Conservation (phyloP, 2,113 vertebrate species). For the Eolophus roseicapilla region DNA sequence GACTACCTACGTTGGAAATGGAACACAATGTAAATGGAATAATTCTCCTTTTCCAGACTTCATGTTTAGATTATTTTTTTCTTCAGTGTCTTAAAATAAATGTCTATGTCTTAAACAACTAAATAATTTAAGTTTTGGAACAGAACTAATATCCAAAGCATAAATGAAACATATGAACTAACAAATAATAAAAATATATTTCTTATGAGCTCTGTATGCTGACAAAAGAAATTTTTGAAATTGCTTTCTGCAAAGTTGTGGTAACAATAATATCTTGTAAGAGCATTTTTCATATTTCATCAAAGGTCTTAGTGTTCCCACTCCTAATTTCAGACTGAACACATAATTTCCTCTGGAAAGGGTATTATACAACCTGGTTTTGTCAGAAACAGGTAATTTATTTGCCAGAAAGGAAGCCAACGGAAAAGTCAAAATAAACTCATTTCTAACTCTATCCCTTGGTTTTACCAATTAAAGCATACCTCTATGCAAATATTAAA, state of each 20-base stretch:
- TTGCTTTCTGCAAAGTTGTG: not conserved
- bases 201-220: not conserved
- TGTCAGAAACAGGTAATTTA: not conserved
- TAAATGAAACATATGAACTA: not conserved
- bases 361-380: not conserved
- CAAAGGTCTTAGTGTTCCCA: not conserved
- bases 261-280: not conserved
- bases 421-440: not conserved
- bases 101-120: not conserved
- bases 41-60: not conserved
- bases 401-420: not conserved
- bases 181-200: not conserved
- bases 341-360: not conserved
- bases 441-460: not conserved
- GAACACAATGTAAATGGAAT: not conserved
- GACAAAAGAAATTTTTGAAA: not conserved
- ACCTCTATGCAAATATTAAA: not conserved
- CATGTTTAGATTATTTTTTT: not conserved
- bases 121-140: not conserved
- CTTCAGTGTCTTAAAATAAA: not conserved
- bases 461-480: not conserved
- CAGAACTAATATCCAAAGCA: not conserved
- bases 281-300: not conserved
- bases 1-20: not conserved
- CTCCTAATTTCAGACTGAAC: not conserved